A percentile compares a stretch with the other conserved stretches of the same genome.
Evolutionary conservation across 2,888 invertebrate genomes (phyloP).

Genomic region (Scaptodrosophila latifasciaeformis): DNA sequence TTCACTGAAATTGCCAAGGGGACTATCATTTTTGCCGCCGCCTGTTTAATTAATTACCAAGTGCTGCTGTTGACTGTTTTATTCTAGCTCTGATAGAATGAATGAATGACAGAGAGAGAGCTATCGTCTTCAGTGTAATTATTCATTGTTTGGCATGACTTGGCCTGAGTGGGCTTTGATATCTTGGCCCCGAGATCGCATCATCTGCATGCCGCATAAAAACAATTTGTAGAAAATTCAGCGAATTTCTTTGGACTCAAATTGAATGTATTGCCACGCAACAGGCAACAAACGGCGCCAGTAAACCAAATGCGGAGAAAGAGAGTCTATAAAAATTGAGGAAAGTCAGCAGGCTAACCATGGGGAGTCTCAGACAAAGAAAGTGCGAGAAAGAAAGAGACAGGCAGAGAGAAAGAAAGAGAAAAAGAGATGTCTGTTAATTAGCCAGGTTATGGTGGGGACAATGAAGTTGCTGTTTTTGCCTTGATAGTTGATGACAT

Average conservation of each 20-base stretch:
- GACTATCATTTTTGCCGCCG: constrained; percentile 17
- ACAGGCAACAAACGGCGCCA: background rate
- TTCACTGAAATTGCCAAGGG: constrained; percentile 6
- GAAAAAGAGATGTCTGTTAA: no score
- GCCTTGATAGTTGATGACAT: background rate
- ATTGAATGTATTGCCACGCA: constrained; percentile 1
- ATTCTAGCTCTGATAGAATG: background rate
- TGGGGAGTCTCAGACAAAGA: no score
- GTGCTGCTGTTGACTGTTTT: constrained; percentile 30
- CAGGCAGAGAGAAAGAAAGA: no score
- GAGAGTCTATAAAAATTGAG: background rate
- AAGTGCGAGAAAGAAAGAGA: no score
- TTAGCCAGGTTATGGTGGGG: constrained; percentile 2
- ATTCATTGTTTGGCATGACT: constrained; percentile 35
- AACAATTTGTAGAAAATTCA: background rate
- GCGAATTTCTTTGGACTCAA: background rate
- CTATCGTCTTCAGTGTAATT: constrained; percentile 30
- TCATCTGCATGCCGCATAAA: background rate
- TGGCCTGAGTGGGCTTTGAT: no score
- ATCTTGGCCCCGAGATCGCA: no score
- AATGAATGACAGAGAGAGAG: background rate
- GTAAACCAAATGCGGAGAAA: no score
- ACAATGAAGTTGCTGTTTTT: constrained; percentile 4
- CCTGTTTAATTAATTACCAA: constrained; percentile 55
- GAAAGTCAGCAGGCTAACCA: background rate